phyloP scores from a whole-genome alignment of 2,797 vertebrate genomes.

The Squalus acanthias region DNA sequence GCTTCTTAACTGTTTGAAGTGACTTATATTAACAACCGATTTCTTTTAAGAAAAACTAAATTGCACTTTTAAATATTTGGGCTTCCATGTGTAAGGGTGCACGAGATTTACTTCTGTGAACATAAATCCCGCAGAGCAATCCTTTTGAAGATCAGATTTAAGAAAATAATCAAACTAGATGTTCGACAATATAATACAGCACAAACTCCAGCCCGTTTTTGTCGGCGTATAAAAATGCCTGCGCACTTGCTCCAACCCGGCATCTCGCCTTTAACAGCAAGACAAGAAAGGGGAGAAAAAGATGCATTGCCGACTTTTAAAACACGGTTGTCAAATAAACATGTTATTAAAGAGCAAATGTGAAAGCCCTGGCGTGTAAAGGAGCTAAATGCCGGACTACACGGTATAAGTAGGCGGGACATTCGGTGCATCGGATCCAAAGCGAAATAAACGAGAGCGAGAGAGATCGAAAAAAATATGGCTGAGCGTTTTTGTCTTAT shows the following conservation, averaged over 20 bases:
- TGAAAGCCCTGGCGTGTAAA: not conserved
- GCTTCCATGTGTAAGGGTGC: not conserved
- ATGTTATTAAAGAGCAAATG: not conserved
- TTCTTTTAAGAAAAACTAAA: not conserved
- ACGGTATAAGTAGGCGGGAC: not conserved
- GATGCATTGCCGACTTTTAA: not conserved
- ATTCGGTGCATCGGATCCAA: not conserved
- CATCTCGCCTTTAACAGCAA: constrained; percentile 12
- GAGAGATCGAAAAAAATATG: constrained; percentile 11
- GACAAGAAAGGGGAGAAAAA: not conserved
- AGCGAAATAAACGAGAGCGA: not conserved
- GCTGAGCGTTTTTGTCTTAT: not conserved
- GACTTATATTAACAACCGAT: not conserved
- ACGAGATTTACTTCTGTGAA: not conserved
- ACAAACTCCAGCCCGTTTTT: not conserved
- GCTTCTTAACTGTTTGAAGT: not conserved
- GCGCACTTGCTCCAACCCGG: not conserved
- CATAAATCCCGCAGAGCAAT: not conserved
- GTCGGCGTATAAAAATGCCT: not conserved
- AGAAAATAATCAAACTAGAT: not conserved
- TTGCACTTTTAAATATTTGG: not conserved
- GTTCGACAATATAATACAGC: not conserved
- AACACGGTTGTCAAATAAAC: not conserved
- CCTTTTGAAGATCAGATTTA: not conserved
- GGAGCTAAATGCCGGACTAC: not conserved